Conservation (phyloP, 2,888 invertebrate species). For the Drosophila infuscata region DNA sequence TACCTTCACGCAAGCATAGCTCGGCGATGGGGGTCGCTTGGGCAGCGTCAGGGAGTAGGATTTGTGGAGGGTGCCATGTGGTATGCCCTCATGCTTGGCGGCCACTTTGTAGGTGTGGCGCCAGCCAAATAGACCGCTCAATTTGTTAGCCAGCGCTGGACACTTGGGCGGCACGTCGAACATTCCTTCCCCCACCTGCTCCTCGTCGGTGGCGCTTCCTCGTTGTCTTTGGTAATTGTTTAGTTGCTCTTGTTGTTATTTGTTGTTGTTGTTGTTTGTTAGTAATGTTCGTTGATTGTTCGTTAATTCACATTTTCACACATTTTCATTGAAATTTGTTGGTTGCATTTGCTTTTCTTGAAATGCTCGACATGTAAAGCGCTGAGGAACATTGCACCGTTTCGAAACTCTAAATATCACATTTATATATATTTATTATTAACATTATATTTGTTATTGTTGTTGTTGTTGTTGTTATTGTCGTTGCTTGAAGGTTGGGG, state of each 20-base stretch:
- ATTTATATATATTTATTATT: slow-evolving; percentile 2
- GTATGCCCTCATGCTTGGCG: slow-evolving; percentile 89
- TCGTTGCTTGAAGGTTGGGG: slow-evolving; percentile 1
- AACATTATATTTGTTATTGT: slow-evolving; percentile 6
- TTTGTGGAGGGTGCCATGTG: slow-evolving; percentile 84
- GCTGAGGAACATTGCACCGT: slow-evolving; percentile 34
- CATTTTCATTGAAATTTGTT: neutral
- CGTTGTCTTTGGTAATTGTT: slow-evolving; percentile 21
- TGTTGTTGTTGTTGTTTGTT: slow-evolving; percentile 17
- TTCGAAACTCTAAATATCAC: slow-evolving; percentile 13
- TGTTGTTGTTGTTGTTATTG: slow-evolving; percentile 18
- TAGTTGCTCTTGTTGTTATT: slow-evolving; percentile 1
- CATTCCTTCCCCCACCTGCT: slow-evolving; percentile 82
- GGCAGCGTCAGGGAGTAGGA: slow-evolving; percentile 85
- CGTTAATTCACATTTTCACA: slow-evolving; percentile 29
- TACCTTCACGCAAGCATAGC: slow-evolving; percentile 82
- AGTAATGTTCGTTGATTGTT: slow-evolving; percentile 11
- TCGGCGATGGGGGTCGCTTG: slow-evolving; percentile 80
- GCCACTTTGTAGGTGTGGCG: slow-evolving; percentile 92
- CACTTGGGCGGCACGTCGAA: slow-evolving; percentile 89
- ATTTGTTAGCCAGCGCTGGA: slow-evolving; percentile 91
- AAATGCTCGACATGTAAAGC: slow-evolving; percentile 11
- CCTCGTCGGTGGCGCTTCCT: slow-evolving; percentile 1
- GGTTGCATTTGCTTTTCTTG: slow-evolving; percentile 4
- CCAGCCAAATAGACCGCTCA: slow-evolving; percentile 92